Evolutionary conservation across 2,113 vertebrate genomes (phyloP), one percentile per base, ranked within the genome.

Genomic region (Geococcyx californianus): DNA sequence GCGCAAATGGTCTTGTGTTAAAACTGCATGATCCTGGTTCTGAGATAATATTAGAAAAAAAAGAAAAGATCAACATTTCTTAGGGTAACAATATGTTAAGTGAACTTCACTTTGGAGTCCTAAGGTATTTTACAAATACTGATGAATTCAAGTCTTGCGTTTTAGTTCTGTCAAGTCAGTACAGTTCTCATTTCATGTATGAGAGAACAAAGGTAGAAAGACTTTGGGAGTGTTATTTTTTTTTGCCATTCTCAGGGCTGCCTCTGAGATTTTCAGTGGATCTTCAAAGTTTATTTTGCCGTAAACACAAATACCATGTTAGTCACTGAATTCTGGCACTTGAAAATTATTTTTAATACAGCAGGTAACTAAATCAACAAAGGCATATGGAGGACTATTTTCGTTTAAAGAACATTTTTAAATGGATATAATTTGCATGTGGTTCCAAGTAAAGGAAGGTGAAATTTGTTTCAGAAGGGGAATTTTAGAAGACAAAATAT

Each of bases 401-500:
- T 70, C 86, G 13, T 63, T 70, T 19, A 56, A 88, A 83, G 3
- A 91, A 59, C 24, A 59, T 52, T 80, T 88, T 40, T 36, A 47
- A 86, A 83, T 67, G 5, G 51, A 74, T 77, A 21, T 2, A 28
- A 70, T 88, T 87, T 77, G 12, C 62, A 73, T 76, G 31, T 73
- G 54, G 18, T 64, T 89, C 60, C 51, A 63, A 42, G 56, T 40
- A 85, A 91, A 24, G 29, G 62, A 76, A 80, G 25, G 42, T 55
- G 47, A 92, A 75, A 70, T 77, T 80, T 63, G 7, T 77, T 94
- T 88, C 21, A 70, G 59, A 77, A 55, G 11, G 34, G 24, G 14
- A 83, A 81, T 92, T 97, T 88, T 84, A 84, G 47, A 83, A 79
- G 10, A 63, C 20, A 89, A 90, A 89, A 47, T 38, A 36, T 36